Percentiles rank a stretch among this genome's conserved stretches.
phyloP scores from a whole-genome alignment of 2,888 invertebrate genomes.

The Tipula vernalis region DNA sequence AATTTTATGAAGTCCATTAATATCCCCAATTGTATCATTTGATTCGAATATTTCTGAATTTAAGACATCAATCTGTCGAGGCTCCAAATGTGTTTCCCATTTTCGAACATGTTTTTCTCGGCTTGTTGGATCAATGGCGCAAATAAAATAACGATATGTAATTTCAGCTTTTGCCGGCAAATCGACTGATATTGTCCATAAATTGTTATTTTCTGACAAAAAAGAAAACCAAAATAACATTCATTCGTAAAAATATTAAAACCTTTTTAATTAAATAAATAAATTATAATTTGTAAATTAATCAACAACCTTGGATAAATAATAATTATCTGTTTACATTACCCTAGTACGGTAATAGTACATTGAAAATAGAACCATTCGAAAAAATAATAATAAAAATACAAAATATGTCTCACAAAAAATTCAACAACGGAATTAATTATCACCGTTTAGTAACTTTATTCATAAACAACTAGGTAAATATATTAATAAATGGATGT shows the following conservation, averaged over 20 bases:
- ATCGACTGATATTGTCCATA: constrained; percentile 50
- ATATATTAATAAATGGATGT: too few relatives aligned
- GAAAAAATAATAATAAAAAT: background rate
- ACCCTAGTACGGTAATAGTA: too few relatives aligned
- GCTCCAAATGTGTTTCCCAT: constrained; percentile 69
- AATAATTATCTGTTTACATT: too few relatives aligned
- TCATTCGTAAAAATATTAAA: too few relatives aligned
- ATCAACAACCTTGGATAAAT: background rate
- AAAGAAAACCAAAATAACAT: background rate
- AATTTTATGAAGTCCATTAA: constrained; percentile 43
- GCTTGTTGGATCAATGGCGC: constrained; percentile 47
- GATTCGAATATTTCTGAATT: constrained; percentile 26
- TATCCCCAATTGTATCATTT: constrained; percentile 54
- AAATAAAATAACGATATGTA: constrained; percentile 64
- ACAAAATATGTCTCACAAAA: background rate
- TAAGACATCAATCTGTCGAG: constrained; percentile 46
- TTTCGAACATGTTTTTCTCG: constrained; percentile 47
- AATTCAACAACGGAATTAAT: background rate
- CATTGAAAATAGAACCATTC: background rate
- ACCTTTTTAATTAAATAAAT: too few relatives aligned
- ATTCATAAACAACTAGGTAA: too few relatives aligned
- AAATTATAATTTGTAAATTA: too few relatives aligned
- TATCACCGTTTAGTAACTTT: too few relatives aligned
- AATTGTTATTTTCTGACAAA: constrained; percentile 28
- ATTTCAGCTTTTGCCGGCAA: constrained; percentile 56